phyloP scores from a whole-genome alignment of 1,140 invertebrate genomes.

The Tetraneura akinire region DNA sequence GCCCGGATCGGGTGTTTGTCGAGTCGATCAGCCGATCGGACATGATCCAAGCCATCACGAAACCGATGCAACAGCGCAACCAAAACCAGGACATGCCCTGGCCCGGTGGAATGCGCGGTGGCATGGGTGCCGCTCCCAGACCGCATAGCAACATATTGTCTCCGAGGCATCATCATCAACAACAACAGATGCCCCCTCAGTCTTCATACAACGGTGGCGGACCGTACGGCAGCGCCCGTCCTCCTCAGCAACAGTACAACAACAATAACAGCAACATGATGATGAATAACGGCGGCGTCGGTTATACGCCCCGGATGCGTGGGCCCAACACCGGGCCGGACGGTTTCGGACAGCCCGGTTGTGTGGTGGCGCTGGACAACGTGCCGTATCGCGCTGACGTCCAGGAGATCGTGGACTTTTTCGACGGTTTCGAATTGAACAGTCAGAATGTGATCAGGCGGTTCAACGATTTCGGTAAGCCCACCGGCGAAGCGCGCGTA shows the following conservation, averaged over 20 bases:
- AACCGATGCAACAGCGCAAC: conserved; percentile 52
- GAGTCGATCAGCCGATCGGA: conserved; percentile 68
- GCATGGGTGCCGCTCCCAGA: not conserved
- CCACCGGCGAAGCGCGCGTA: conserved; percentile 86
- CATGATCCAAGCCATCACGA: conserved; percentile 61
- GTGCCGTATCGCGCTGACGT: conserved; percentile 82
- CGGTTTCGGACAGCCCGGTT: conserved; percentile 75
- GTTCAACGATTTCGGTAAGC: conserved; percentile 80
- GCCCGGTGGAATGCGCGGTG: not conserved
- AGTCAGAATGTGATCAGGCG: conserved; percentile 78
- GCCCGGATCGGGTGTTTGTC: conserved; percentile 68
- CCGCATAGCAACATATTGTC: not conserved
- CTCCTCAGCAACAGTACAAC: not conserved
- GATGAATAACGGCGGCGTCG: not conserved
- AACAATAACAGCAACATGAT: not conserved
- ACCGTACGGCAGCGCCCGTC: not conserved
- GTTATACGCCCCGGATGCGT: conserved; percentile 27
- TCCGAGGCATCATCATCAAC: not conserved
- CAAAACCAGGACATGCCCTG: conserved; percentile 8
- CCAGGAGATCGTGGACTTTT: conserved; percentile 85
- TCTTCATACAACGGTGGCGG: not conserved
- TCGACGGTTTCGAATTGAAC: conserved; percentile 73
- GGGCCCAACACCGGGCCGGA: conserved; percentile 58
- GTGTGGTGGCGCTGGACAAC: conserved; percentile 80
- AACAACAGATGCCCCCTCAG: not conserved